Base-by-base conservation (phyloP, 1,140 invertebrate genomes). In the Calephelis virginiensis region DNA sequence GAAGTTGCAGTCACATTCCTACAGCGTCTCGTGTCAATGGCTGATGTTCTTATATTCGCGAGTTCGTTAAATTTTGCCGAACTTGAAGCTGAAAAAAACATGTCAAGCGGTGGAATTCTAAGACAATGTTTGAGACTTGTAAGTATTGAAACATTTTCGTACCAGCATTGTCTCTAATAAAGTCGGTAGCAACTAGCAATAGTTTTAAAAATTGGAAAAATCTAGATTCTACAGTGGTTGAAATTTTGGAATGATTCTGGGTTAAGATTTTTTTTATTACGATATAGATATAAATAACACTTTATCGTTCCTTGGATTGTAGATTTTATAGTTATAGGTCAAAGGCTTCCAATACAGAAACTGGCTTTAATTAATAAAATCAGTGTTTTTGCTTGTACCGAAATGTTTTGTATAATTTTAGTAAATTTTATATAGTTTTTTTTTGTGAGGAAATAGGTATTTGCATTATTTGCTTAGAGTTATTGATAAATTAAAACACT, bases 21-120 rank as follows among this genome's bases (percentile, higher is more conserved):
- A 8, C 98, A 99, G 86, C 94, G 99, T 64, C 94, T 99, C 69
- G 98, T 99, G 67, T 98, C 98, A 86, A 97, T 99, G 96, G 98
- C 98, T 1, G 99, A 99, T 86, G 97, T 99, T 14, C 93, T 99
- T 49, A 98, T 99, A 70, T 99, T 99, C 92, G 98, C 98, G 61
- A 98, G 97, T 80, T 98, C 97, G 8, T 93, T 99, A 47, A 99
- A 98, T 92, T 99, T 99, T 85, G 96, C 96, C 63, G 99, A 99
- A 92, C 92, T 99, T 45, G 99, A 99, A 92, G 97, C 98, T 0
- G 99, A 99, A 87, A 99, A 99, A 92, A 99, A 99, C 84, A 99
- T 99, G 98, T 98, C 98, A n/a, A 97, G 96, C 80, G 99, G 99
- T 38, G 99, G 98, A 49, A 99, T 99, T 72, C 90, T 99, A 11